Evolutionary conservation across 2,113 vertebrate genomes (phyloP).

Genomic region (Spilogale gracilis): DNA sequence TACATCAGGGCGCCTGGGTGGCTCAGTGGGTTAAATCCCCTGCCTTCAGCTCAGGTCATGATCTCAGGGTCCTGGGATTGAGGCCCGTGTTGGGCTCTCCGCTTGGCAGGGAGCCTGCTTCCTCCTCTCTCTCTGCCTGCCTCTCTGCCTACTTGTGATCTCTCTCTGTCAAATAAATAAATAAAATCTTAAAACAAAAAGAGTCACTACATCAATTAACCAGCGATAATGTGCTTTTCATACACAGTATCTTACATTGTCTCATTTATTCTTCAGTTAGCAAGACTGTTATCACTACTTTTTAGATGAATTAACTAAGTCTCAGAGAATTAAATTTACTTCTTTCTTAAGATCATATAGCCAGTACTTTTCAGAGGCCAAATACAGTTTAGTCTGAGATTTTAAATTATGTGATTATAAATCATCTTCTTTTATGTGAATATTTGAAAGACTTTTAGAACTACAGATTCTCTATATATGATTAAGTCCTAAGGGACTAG

Average conservation of each 20-base stretch:
- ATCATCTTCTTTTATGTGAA: neutral
- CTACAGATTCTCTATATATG: neutral
- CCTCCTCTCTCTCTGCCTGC: too few species aligned
- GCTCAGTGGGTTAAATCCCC: too few species aligned
- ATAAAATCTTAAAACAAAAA: neutral
- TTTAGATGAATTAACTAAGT: constrained; percentile 39
- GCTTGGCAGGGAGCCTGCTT: too few species aligned
- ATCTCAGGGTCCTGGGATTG: too few species aligned
- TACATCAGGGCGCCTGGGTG: neutral
- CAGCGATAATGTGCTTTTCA: neutral
- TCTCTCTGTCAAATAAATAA: too few species aligned
- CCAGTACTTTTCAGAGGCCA: neutral
- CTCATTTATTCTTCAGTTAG: neutral
- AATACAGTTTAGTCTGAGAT: neutral
- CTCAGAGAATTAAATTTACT: neutral
- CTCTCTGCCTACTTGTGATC: too few species aligned
- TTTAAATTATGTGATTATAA: neutral
- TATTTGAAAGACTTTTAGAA: constrained; percentile 27
- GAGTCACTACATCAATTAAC: neutral
- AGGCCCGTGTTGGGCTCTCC: too few species aligned
- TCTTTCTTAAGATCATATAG: neutral
- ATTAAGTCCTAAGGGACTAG: neutral
- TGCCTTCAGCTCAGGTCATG: too few species aligned
- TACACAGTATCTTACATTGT: neutral
- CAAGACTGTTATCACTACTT: neutral